Conservation (phyloP, 1,140 invertebrate genomes). For the Danaus melanippus region DNA sequence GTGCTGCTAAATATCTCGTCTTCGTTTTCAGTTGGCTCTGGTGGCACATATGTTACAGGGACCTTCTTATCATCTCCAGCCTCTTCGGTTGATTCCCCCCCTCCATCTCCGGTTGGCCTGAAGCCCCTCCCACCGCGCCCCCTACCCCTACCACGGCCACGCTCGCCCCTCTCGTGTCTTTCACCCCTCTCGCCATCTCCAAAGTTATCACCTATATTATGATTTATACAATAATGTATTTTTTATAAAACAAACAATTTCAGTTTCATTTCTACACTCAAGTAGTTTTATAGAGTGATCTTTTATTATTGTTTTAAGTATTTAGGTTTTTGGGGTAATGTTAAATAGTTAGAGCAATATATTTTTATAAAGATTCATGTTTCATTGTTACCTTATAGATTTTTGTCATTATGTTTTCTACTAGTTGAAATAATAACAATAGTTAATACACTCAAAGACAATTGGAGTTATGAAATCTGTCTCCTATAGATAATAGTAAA, state of each 20-base stretch:
- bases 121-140: constrained; percentile 35
- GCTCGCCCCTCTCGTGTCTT: constrained; percentile 29
- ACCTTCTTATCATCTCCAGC: constrained; percentile 62
- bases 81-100: constrained; percentile 16
- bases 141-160: constrained; percentile 30
- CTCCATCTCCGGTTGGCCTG: constrained; percentile 23
- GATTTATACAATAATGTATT: constrained; percentile 1
- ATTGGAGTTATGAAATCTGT: no score
- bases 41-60: constrained; percentile 86
- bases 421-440: no score
- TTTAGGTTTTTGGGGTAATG: no score
- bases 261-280: not conserved
- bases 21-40: constrained; percentile 81
- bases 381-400: no score
- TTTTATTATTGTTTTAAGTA: no score
- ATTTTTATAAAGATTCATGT: no score
- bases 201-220: constrained; percentile 21
- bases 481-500: no score
- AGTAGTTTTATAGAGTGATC: no score
- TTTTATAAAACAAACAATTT: not conserved
- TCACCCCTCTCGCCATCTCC: constrained; percentile 25
- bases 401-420: no score
- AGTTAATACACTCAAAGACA: no score
- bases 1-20: constrained; percentile 79
- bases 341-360: no score